Base-by-base conservation (phyloP, 1,140 invertebrate genomes). In the Dendrolimus punctatus region DNA sequence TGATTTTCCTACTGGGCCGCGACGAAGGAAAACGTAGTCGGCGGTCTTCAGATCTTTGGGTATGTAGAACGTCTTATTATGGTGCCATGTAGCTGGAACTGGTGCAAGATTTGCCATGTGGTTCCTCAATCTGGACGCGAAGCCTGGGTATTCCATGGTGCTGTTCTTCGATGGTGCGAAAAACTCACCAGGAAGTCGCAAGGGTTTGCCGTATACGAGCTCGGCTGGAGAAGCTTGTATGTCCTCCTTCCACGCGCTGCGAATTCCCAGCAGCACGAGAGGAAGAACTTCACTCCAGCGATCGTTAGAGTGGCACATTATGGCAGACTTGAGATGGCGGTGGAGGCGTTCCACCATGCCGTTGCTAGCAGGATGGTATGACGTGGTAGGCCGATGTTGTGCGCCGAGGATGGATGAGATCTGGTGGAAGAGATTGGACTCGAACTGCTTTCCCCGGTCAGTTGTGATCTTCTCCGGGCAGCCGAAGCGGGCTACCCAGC, bases 401-500 rank as follows among this genome's bases (percentile, higher is more conserved):
- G n/a, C 6, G 41, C 41, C 41, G 6, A 42, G n/a, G 41, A 42
- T 7, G n/a, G 41, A 8, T 7, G 41, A 42, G 41, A 42, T 42
- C 6, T 7, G n/a, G 41, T 42, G 41, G 41, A 42, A 42, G 6
- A 42, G 6, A 3, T 7, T n/a, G 5, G 49, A 50, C 39, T 42
- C 41, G 41, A 51, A 51, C 8, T 51, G 49, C 8, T 9, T 23
- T 4, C 49, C 49, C 44, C 40, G 40, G 10, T 51, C 49, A 8
- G 49, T 51, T 5, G 49, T 43, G 8, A 51, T 51, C 5, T 6
- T 9, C 40, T 40, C n/a, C 9, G 49, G 49, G 37, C 49, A 51
- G 5, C 49, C 49, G 6, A 51, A 51, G 5, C 49, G 9, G 6
- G 40, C 8, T 43, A 51, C 39, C 49, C 49, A 51, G n/a, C 8